phyloP scores from a whole-genome alignment of 2,797 vertebrate species.

The Pteronotus mesoamericanus region DNA sequence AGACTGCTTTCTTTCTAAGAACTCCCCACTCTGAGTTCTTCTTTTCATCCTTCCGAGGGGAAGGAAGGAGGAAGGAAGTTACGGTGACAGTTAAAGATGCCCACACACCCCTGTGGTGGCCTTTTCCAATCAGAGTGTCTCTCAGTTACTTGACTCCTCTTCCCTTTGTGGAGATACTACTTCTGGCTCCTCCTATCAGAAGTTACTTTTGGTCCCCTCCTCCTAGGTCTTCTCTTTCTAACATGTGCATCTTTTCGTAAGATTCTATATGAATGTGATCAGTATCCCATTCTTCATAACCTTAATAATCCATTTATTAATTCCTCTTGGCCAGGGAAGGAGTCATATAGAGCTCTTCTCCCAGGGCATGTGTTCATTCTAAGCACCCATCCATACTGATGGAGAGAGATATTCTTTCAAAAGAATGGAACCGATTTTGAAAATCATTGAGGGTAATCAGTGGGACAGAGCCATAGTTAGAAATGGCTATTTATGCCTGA shows the following conservation, averaged over 20 bases:
- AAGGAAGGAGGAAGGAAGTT: background rate
- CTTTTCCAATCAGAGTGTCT: background rate
- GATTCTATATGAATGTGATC: background rate
- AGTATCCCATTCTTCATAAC: background rate
- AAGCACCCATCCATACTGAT: conserved; percentile 50
- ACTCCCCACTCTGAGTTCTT: background rate
- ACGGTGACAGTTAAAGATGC: background rate
- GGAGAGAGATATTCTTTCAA: conserved; percentile 27
- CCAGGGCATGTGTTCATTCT: conserved; percentile 4
- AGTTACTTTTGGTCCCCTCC: background rate
- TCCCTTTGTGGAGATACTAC: background rate
- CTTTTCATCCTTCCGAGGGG: background rate
- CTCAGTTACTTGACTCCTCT: background rate
- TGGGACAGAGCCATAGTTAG: conserved; percentile 44
- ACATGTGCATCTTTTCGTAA: background rate
- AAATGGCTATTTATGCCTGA: conserved; percentile 72
- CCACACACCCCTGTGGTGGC: background rate
- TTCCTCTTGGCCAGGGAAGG: background rate
- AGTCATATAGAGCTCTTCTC: background rate
- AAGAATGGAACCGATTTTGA: conserved; percentile 57
- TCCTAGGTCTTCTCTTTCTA: background rate
- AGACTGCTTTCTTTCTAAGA: background rate
- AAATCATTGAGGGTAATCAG: conserved; percentile 64
- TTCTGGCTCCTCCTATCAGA: background rate
- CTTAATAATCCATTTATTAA: conserved; percentile 12